These are phyloP conservation scores for Podabrus alpinus DNA, from an alignment of 2,888 invertebrate genomes.

Conservation along the genomic window DNA sequence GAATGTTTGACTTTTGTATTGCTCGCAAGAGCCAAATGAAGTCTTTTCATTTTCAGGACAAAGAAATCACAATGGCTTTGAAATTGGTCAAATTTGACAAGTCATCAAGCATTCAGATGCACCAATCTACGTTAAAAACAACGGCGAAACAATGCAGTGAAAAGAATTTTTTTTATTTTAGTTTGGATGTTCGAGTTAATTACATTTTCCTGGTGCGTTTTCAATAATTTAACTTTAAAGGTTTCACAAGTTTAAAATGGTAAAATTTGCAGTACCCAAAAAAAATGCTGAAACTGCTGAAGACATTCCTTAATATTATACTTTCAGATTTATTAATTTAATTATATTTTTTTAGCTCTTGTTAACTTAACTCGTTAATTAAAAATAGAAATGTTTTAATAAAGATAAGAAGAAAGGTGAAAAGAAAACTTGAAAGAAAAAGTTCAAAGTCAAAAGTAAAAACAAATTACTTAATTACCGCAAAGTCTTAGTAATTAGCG, in stretches of 20 bases:
- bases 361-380: not conserved
- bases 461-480: constrained; percentile 42
- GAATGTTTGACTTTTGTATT: constrained; percentile 52
- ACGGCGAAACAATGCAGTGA: constrained; percentile 32
- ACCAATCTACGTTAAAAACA: constrained; percentile 49
- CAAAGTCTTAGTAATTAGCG: constrained; percentile 41
- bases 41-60: constrained; percentile 49
- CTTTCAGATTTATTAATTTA: no score
- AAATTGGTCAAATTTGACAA: constrained; percentile 43
- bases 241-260: not conserved
- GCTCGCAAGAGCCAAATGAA: constrained; percentile 52
- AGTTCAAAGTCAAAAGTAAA: constrained; percentile 32
- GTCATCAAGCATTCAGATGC: constrained; percentile 51
- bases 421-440: constrained; percentile 1
- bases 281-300: no score
- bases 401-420: not conserved
- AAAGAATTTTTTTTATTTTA: not conserved
- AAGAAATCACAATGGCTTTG: constrained; percentile 43
- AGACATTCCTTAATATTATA: no score
- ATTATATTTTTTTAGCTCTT: not conserved
- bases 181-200: not conserved
- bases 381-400: not conserved
- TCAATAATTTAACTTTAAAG: not conserved
- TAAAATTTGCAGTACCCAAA: no score
- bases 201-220: not conserved